Evolutionary conservation across 2,113 vertebrate genomes (phyloP), one percentile per base, ranked within the genome.

Genomic region (Dasypus novemcinctus): DNA sequence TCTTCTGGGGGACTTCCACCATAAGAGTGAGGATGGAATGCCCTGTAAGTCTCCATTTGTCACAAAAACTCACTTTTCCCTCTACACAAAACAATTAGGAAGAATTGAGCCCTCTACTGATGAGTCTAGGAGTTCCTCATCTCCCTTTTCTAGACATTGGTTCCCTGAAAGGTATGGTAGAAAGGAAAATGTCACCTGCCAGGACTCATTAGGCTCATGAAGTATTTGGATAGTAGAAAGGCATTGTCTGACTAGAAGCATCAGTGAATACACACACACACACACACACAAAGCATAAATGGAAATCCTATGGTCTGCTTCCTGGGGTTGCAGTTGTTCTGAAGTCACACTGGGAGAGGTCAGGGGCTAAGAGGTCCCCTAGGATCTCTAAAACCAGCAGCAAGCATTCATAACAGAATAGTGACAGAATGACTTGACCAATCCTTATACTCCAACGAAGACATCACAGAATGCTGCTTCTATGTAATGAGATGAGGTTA

Each of bases 321-420:
- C 52, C 52, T 0, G 1, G 4, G 6, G n/a, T 5, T 33, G 15
- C 0, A 7, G 38, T 8, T 43, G 14, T 33, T 31, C 15, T 31
- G 52, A 83, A 64, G 36, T 0, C 3, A 5, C 4, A 1, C 46
- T 23, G 23, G 29, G 38, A 46, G 43, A 31, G n/a, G 23, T 41
- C 15, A 21, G 8, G 3, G 25, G 66, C 61, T 18, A 11, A 12
- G 0, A 15, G 14, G 0, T 18, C 43, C 20, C 38, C 14, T 14
- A 8, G 31, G 15, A 57, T 13, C 5, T n/a, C 18, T 33, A 10
- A 29, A 3, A 59, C 18, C 29, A 52, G 38, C 54, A 84, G 36
- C 63, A 21, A 13, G 36, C 20, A 15, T n/a, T 12, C 23, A 27
- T 41, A 66, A 75, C 79, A 14, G 43, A 63, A 75, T 79, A 18